Evolutionary conservation across 1,140 invertebrate species (phyloP).

Genomic region (Drosophila insularis): DNA sequence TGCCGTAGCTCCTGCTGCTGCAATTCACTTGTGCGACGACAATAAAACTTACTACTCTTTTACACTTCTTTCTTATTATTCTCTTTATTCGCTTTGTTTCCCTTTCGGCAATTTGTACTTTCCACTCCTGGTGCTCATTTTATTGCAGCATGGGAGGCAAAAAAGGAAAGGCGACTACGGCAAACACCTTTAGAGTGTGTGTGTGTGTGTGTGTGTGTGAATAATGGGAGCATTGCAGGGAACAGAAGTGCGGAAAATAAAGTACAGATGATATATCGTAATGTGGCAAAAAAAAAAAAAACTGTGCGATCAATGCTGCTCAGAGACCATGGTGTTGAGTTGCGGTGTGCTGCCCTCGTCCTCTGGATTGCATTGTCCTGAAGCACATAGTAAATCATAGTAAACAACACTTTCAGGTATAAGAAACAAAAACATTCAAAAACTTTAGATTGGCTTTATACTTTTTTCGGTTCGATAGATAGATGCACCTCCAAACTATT

Average conservation of each 20-base stretch:
- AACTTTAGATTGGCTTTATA: too few relatives aligned
- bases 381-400: not conserved
- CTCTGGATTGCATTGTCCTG: not conserved
- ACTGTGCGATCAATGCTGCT: not conserved
- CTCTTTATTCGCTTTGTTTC: not conserved
- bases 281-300: conserved; percentile 4
- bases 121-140: conserved; percentile 7
- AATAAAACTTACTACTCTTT: conserved; percentile 8
- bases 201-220: conserved; percentile 2
- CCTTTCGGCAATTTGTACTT: conserved; percentile 8
- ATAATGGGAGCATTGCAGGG: not conserved
- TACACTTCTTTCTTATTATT: not conserved
- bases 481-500: too few relatives aligned
- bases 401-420: not conserved
- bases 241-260: conserved; percentile 1
- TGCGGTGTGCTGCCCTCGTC: not conserved
- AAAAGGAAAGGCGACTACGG: not conserved
- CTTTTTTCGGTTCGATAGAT: too few relatives aligned
- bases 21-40: conserved; percentile 6
- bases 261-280: conserved; percentile 7
- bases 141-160: not conserved
- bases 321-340: conserved; percentile 1
- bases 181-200: not conserved
- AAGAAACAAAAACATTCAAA: not conserved
- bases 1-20: not conserved